Conservation (phyloP, 2,888 invertebrate genomes). For the Dryocosmus kuriphilus region DNA sequence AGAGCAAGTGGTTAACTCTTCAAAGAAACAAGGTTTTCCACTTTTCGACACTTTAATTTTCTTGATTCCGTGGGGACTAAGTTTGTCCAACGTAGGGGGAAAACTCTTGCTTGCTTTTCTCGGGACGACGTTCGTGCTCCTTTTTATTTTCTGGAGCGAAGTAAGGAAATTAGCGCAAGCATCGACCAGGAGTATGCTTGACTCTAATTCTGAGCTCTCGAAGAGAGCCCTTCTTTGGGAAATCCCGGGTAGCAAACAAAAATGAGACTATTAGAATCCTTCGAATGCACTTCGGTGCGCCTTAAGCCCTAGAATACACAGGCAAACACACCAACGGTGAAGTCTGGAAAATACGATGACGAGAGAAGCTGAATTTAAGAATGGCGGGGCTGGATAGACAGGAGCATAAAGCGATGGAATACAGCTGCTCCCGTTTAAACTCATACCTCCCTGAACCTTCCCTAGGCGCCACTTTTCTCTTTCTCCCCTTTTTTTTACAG, state of each 20-base stretch:
- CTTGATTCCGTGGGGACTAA: neutral
- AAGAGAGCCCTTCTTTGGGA: constrained; percentile 58
- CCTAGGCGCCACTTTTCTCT: constrained; percentile 52
- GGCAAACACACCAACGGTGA: constrained; percentile 42
- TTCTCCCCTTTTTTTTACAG: constrained; percentile 38
- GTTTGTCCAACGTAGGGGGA: neutral
- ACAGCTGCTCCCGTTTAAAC: constrained; percentile 53
- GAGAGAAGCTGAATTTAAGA: constrained; percentile 29
- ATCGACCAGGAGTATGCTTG: constrained; percentile 19
- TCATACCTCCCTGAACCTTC: constrained; percentile 47
- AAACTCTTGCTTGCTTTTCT: constrained; percentile 15
- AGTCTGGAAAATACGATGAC: constrained; percentile 40
- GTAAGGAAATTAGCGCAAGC: constrained; percentile 36
- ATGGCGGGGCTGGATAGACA: constrained; percentile 44
- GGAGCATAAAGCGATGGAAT: constrained; percentile 50
- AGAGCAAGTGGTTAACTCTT: neutral
- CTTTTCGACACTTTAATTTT: constrained; percentile 37
- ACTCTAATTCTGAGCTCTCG: constrained; percentile 33
- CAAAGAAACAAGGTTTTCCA: constrained; percentile 23
- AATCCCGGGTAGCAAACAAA: constrained; percentile 63
- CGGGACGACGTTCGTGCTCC: neutral
- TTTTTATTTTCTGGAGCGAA: constrained; percentile 31
- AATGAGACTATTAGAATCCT: constrained; percentile 62
- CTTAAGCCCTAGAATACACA: constrained; percentile 46
- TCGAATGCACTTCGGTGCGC: constrained; percentile 49